A percentile compares a stretch with the other conserved stretches of the same genome.
These are phyloP conservation scores for Mastigias papua DNA, from an alignment of 30 jellyfish, hydroid and myxozoan genomes.

Conservation along the genomic window DNA sequence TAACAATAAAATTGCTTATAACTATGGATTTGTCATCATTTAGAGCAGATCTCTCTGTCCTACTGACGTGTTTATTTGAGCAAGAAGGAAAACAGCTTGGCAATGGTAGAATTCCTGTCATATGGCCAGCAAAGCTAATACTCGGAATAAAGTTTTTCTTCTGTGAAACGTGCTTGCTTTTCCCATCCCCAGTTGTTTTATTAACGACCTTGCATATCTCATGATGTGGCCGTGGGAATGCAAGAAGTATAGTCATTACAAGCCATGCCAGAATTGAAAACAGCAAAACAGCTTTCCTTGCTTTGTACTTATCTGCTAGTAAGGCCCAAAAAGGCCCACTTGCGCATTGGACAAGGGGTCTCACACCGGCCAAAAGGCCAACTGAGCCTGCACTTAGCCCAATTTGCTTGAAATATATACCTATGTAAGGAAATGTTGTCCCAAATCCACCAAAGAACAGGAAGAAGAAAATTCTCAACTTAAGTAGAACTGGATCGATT, in stretches of 20 bases:
- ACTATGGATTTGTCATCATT: conserved; percentile 28
- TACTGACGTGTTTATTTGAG: background rate
- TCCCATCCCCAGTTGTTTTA: background rate
- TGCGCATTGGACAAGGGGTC: conserved; percentile 97
- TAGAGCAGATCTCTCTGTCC: conserved; percentile 7
- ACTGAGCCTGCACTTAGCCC: conserved; percentile 97
- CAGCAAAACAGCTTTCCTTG: conserved; percentile 83
- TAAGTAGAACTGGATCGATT: conserved; percentile 85
- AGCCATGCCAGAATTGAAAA: conserved; percentile 98
- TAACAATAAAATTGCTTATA: conserved; percentile 19
- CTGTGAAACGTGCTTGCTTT: conserved; percentile 7
- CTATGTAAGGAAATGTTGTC: conserved; percentile 96
- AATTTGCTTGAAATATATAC: conserved; percentile 92
- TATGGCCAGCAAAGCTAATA: conserved; percentile 38
- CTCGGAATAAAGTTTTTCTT: conserved; percentile 47
- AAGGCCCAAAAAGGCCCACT: conserved; percentile 99
- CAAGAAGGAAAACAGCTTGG: conserved; percentile 56
- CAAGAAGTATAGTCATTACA: conserved; percentile 94
- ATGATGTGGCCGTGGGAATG: conserved; percentile 95
- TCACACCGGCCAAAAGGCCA: conserved; percentile 97
- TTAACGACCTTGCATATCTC: conserved; percentile 83
- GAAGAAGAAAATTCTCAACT: conserved; percentile 82
- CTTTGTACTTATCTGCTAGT: conserved; percentile 90
- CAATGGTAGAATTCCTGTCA: conserved; percentile 40
- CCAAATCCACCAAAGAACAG: conserved; percentile 98